Evolutionary conservation across 2,797 vertebrate species (phyloP).

Genomic region (Acestrorhynchus altus): DNA sequence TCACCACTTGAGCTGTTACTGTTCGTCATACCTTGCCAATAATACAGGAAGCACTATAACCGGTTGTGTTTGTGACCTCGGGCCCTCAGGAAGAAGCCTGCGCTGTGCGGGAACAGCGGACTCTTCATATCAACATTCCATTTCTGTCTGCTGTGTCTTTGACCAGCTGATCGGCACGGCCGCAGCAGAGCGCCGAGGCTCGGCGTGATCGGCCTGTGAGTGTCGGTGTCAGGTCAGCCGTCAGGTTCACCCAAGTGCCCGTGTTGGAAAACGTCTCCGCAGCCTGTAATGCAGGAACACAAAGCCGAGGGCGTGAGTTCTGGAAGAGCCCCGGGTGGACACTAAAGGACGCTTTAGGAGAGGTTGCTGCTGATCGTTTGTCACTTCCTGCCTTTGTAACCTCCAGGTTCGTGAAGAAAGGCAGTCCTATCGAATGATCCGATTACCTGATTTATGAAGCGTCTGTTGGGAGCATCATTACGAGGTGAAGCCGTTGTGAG

Average conservation of each 20-base stretch:
- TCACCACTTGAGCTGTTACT: constrained; percentile 1
- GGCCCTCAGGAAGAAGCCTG: constrained; percentile 37
- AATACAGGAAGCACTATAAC: constrained; percentile 34
- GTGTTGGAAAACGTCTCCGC: neutral
- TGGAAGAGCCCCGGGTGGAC: constrained; percentile 25
- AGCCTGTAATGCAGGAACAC: constrained; percentile 13
- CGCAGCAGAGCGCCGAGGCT: constrained; percentile 9
- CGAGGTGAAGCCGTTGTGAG: neutral
- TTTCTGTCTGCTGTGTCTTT: constrained; percentile 22
- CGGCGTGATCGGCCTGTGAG: constrained; percentile 26
- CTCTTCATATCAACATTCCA: constrained; percentile 32
- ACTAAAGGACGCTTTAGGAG: constrained; percentile 47
- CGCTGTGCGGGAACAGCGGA: neutral
- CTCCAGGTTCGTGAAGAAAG: constrained; percentile 22
- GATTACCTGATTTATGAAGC: constrained; percentile 30
- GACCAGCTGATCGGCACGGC: neutral
- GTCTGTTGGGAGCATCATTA: constrained; percentile 4
- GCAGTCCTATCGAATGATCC: neutral
- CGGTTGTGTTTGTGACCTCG: constrained; percentile 23
- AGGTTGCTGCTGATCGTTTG: constrained; percentile 31
- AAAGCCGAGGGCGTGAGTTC: constrained; percentile 19
- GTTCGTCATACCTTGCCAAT: constrained; percentile 7
- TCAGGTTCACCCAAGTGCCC: neutral
- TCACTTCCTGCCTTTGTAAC: constrained; percentile 30
- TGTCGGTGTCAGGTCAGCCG: constrained; percentile 5